These are phyloP conservation scores for Drosophila atripex DNA, from an alignment of 2,888 invertebrate species.

Conservation along the genomic window DNA sequence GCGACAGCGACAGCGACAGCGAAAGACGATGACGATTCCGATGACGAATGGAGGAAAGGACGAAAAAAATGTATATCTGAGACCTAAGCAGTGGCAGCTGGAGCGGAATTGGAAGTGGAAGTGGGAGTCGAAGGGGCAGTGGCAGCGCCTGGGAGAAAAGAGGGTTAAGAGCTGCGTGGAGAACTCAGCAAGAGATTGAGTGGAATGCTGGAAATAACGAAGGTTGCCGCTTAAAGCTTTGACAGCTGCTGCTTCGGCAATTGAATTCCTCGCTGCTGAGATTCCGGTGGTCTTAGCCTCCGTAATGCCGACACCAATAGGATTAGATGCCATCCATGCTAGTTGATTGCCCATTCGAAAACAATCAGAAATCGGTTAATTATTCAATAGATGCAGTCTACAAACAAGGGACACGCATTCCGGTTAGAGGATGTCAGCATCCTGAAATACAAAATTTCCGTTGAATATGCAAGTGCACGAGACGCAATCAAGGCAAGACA, in stretches of 20 bases:
- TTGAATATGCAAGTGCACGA: conserved; percentile 34
- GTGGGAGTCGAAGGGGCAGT: neutral
- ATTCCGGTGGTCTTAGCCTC: conserved; percentile 46
- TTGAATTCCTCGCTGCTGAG: conserved; percentile 55
- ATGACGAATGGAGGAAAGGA: conserved; percentile 53
- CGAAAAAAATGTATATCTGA: neutral
- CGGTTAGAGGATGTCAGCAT: conserved; percentile 1
- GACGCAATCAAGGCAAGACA: conserved; percentile 36
- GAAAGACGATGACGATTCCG: conserved; percentile 49
- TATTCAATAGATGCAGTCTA: conserved; percentile 27
- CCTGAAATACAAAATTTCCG: conserved; percentile 10
- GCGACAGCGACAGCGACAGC: conserved; percentile 5
- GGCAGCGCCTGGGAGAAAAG: conserved; percentile 1
- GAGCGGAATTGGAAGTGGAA: conserved; percentile 2
- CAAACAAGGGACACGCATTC: conserved; percentile 3
- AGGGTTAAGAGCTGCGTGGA: conserved; percentile 1
- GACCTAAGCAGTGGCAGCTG: conserved; percentile 2
- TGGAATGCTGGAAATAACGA: conserved; percentile 43
- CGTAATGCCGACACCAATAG: conserved; percentile 32
- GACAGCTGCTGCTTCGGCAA: conserved; percentile 58
- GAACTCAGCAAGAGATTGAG: conserved; percentile 41
- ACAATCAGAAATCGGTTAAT: conserved; percentile 38
- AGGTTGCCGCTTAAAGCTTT: conserved; percentile 49
- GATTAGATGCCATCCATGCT: conserved; percentile 28
- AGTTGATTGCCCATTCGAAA: conserved; percentile 41